Evolutionary conservation across 1,140 invertebrate species (phyloP), one percentile per base, ranked within the genome.

Genomic region (Drosophila sp.): DNA sequence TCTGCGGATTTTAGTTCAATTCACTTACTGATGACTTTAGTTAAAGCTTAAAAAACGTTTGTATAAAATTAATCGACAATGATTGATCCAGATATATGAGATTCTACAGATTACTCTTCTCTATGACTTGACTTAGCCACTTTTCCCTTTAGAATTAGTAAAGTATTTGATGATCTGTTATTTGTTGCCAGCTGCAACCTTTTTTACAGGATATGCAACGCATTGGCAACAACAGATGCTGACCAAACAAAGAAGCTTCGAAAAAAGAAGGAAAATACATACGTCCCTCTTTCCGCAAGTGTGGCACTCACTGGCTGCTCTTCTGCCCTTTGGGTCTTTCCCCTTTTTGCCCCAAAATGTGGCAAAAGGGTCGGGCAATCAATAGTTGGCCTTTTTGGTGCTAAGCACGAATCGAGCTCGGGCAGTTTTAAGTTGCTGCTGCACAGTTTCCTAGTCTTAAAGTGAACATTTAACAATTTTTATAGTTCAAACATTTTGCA

Each of bases 401-500:
- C 66, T 76, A 66, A 72, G 71, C 66, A 64, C 55, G 60, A 69
- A 61, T 56, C 41, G 44, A 74, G 68, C 23, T 50, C 23, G 44
- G 44, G 2, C 23, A 50, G 25, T 68, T 65, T 65, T 68, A 71
- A 78, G 71, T 75, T 72, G 87, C 82, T 72, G 70, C 68, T 82
- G 35, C 35, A 38, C 35, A 38, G 35, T 38, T 38, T 38, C 8
- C 35, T 58, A 27, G 33, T 29, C 58, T 58, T 57, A 27, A 75
- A 50, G 73, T 65, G 50, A 78, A 76, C 69, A 83, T 85, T 76
- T 66, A 72, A 74, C 76, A 85, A 84, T 80, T 85, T 84, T 84
- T 85, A 78, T 69, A 64, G 70, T 32, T 56, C 72, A 87, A 79
- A 76, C 80, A 83, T 87, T 87, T 87, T 83, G 76, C 83, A 87